Percentiles rank a stretch among this genome's conserved stretches.
These are phyloP conservation scores for Casuarius casuarius DNA, from an alignment of 2,113 vertebrate genomes.

Conservation along the genomic window DNA sequence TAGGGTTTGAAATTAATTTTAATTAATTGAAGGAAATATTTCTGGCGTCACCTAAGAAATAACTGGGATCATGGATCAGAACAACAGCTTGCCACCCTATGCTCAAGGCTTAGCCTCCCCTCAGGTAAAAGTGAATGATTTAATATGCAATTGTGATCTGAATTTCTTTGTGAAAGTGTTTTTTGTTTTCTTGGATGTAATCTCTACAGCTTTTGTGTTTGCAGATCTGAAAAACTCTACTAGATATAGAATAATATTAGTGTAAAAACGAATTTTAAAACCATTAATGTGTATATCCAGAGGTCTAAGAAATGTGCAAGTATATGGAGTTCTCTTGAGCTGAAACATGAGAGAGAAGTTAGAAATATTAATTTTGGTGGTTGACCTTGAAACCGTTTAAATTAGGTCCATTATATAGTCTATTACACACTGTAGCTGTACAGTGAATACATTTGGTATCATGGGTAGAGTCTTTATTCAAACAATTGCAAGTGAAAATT, in stretches of 20 bases:
- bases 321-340: neutral
- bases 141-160: neutral
- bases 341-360: neutral
- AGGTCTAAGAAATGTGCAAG: neutral
- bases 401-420: neutral
- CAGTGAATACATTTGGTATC: neutral
- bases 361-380: neutral
- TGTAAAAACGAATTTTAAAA: neutral
- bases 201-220: neutral
- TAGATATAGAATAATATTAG: neutral
- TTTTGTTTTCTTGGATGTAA: neutral
- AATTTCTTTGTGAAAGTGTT: neutral
- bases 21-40: neutral
- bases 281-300: neutral
- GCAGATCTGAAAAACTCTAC: neutral
- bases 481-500: neutral
- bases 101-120: constrained; percentile 94
- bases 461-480: neutral
- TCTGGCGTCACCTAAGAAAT: constrained; percentile 50
- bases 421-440: neutral
- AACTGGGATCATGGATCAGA: constrained; percentile 90
- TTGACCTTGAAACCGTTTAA: neutral
- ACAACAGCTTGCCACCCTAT: constrained; percentile 92
- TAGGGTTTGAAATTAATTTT: constrained; percentile 2
- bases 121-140: constrained; percentile 80